Conservation (phyloP, 2,113 vertebrate genomes). For the Steatornis caripensis region DNA sequence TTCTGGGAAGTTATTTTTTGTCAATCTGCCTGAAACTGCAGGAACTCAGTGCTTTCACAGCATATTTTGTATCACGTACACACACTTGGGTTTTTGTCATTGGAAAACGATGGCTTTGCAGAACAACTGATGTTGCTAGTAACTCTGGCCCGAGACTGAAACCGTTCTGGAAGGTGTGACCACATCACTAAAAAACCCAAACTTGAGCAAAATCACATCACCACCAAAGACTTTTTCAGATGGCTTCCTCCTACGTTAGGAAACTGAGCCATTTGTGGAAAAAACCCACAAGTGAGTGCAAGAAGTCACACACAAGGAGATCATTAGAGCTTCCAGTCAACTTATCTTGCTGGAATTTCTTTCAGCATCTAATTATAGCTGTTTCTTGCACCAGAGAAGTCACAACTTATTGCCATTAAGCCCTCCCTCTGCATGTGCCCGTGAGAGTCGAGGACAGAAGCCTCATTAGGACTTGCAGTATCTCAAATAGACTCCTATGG, state of each 20-base stretch:
- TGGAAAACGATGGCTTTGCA: not conserved
- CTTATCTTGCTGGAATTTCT: not conserved
- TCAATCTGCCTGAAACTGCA: not conserved
- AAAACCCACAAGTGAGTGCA: not conserved
- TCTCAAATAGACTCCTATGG: not conserved
- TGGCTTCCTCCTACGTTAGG: not conserved
- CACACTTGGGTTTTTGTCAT: not conserved
- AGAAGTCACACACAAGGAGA: not conserved
- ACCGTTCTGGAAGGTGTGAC: not conserved
- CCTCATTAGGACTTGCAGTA: not conserved
- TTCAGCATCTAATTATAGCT: not conserved
- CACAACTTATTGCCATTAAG: not conserved
- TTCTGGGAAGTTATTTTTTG: not conserved
- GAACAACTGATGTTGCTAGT: not conserved
- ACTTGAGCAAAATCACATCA: not conserved
- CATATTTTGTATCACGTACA: not conserved
- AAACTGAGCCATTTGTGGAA: not conserved
- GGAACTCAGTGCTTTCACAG: not conserved
- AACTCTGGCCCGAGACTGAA: not conserved
- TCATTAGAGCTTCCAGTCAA: not conserved
- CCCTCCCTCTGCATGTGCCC: not conserved
- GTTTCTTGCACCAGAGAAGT: not conserved
- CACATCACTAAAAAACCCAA: not conserved
- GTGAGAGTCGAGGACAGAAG: rapidly evolving
- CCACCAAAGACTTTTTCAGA: not conserved